Conservation (phyloP, 2,888 invertebrate genomes). For the Choristoneura rosaceana region DNA sequence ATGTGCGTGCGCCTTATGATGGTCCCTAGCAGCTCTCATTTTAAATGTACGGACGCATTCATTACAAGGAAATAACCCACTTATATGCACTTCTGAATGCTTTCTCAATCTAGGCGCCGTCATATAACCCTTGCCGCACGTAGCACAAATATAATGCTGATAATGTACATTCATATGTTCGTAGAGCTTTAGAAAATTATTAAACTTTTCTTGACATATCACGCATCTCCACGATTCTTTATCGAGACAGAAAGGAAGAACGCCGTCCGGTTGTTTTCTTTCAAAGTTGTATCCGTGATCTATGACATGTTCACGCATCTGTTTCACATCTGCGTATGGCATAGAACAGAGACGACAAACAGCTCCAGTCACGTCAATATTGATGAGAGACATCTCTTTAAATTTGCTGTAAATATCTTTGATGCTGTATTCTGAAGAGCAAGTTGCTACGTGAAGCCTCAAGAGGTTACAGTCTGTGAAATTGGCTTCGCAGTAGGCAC, state of each 20-base stretch:
- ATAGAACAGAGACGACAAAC: constrained; percentile 64
- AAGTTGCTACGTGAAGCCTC: constrained; percentile 66
- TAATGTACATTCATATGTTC: constrained; percentile 80
- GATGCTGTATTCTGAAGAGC: constrained; percentile 61
- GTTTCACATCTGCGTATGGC: constrained; percentile 56
- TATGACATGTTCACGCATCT: constrained; percentile 68
- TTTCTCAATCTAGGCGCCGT: constrained; percentile 74
- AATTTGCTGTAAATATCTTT: constrained; percentile 77
- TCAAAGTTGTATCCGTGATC: constrained; percentile 69
- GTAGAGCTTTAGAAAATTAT: constrained; percentile 76
- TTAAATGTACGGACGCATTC: constrained; percentile 69
- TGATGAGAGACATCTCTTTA: constrained; percentile 77
- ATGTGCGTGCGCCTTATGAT: constrained; percentile 71
- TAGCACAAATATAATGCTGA: constrained; percentile 77
- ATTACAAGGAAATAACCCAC: constrained; percentile 73
- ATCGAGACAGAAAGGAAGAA: constrained; percentile 70
- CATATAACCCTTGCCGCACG: constrained; percentile 79
- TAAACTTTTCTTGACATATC: constrained; percentile 69
- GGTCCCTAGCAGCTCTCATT: constrained; percentile 72
- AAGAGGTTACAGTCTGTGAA: constrained; percentile 68
- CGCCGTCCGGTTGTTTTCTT: constrained; percentile 69
- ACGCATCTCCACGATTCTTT: constrained; percentile 75
- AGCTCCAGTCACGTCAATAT: constrained; percentile 70
- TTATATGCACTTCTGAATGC: constrained; percentile 74
- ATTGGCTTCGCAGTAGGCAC: constrained; percentile 74